Conservation (phyloP, 2,113 vertebrate genomes). For the Pituophis catenifer region DNA sequence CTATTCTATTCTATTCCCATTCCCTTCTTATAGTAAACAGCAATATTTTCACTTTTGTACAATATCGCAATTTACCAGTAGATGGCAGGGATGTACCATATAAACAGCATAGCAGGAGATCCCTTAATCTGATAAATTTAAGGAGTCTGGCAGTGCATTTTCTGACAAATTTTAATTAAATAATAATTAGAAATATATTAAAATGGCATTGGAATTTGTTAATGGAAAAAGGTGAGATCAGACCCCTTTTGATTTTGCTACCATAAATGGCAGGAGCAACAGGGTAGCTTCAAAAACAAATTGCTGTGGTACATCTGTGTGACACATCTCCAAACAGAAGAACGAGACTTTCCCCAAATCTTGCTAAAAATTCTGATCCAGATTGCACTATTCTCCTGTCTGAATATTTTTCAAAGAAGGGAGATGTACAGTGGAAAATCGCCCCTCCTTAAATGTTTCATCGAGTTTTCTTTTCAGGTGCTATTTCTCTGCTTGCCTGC, state of each 20-base stretch:
- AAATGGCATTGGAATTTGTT: background rate
- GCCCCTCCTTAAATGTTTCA: background rate
- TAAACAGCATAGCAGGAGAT: background rate
- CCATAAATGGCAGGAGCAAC: background rate
- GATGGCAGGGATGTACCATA: conserved; percentile 52
- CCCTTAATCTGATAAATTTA: background rate
- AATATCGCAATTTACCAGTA: conserved; percentile 31
- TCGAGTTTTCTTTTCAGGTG: background rate
- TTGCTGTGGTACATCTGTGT: background rate
- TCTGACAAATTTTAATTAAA: background rate
- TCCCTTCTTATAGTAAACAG: background rate
- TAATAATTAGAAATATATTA: background rate
- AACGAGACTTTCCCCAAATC: background rate
- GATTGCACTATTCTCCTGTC: background rate
- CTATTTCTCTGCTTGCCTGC: background rate
- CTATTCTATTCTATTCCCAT: too few relatives aligned
- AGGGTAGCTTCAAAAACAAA: background rate
- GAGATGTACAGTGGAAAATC: background rate
- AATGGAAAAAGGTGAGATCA: background rate
- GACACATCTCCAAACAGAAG: background rate
- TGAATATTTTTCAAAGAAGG: background rate
- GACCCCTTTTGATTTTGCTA: background rate
- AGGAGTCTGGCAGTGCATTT: background rate
- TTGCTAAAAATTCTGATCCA: background rate
- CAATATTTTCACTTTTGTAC: background rate